Evolutionary conservation across 1,140 invertebrate genomes (phyloP).

Genomic region (Drosophila tsacasi): DNA sequence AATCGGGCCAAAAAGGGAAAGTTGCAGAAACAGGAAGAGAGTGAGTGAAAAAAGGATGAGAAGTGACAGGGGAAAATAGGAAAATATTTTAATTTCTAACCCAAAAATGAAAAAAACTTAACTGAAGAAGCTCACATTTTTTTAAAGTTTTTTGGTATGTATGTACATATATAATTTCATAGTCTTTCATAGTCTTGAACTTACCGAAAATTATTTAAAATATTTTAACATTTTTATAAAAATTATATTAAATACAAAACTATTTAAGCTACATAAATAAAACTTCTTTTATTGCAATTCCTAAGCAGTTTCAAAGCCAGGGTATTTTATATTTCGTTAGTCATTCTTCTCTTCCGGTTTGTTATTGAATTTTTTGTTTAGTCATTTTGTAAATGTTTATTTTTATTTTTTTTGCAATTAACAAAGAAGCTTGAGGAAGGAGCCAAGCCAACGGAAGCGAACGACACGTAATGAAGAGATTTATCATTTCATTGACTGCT

Average conservation of each 20-base stretch:
- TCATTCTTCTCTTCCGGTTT: constrained; percentile 10
- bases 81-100: neutral
- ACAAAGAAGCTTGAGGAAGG: constrained; percentile 16
- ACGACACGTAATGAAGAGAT: constrained; percentile 51
- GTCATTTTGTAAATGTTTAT: constrained; percentile 59
- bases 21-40: constrained; percentile 9
- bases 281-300: neutral
- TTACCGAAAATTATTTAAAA: neutral
- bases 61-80: neutral
- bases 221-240: neutral
- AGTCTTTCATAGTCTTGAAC: no score
- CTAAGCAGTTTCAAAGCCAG: neutral
- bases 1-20: constrained; percentile 29
- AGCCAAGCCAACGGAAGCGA: constrained; percentile 20
- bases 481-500: constrained; percentile 54
- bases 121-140: neutral
- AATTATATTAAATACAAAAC: neutral
- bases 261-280: neutral
- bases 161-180: no score
- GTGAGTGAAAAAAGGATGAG: neutral
- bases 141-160: no score
- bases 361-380: constrained; percentile 63
- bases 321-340: constrained; percentile 6
- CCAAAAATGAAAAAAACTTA: neutral
- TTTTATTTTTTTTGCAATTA: constrained; percentile 55